Conservation (phyloP, 2,888 invertebrate genomes). For the Tethea ocularis region DNA sequence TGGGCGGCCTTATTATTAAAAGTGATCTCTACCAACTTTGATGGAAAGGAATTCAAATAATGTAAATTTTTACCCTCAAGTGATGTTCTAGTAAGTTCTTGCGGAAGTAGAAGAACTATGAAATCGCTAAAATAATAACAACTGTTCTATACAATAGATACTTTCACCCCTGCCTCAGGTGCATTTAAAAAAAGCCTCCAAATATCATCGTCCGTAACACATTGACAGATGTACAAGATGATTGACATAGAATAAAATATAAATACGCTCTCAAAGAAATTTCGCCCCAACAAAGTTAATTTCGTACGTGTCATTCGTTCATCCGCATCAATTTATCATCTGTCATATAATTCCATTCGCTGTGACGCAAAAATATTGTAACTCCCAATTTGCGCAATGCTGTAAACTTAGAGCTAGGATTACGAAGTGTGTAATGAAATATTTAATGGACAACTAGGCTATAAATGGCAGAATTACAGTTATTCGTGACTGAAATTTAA, state of each 20-base stretch:
- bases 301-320: slow-evolving; percentile 21
- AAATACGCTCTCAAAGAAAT: slow-evolving; percentile 15
- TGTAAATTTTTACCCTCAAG: no score
- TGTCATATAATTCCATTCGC: slow-evolving; percentile 16
- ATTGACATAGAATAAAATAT: slow-evolving; percentile 13
- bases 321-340: slow-evolving; percentile 23
- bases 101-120: no score
- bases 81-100: no score
- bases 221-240: neutral
- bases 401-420: neutral
- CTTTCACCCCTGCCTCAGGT: no score
- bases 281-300: slow-evolving; percentile 24
- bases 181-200: no score
- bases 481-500: slow-evolving; percentile 8
- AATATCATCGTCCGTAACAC: neutral
- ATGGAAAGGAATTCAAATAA: no score
- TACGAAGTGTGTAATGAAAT: slow-evolving; percentile 2
- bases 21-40: no score
- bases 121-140: no score
- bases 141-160: no score
- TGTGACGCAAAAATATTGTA: slow-evolving; percentile 9
- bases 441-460: slow-evolving; percentile 7
- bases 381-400: slow-evolving; percentile 4
- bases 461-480: slow-evolving; percentile 6
- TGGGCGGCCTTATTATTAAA: no score